phyloP scores from a whole-genome alignment of 2,888 invertebrate genomes.

The Drepanosiphum platanoidis region DNA sequence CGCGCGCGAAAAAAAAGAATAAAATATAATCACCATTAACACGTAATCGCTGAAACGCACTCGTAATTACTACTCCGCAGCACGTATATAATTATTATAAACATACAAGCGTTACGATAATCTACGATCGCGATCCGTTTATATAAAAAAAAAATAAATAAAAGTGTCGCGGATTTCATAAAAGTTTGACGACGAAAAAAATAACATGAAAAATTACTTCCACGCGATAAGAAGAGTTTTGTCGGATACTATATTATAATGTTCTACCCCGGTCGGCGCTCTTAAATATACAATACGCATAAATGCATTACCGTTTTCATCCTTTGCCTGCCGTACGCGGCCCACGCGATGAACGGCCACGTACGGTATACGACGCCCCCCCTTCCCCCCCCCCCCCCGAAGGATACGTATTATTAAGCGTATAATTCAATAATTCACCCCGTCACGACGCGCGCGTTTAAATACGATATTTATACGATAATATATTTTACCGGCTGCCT shows the following conservation, averaged over 20 bases:
- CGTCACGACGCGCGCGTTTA: background rate
- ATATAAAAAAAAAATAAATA: background rate
- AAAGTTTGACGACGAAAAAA: background rate
- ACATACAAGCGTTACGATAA: too few relatives aligned
- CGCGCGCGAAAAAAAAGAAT: too few relatives aligned
- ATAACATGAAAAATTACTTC: constrained; percentile 1
- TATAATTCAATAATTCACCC: too few relatives aligned
- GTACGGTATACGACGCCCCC: too few relatives aligned
- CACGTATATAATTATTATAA: background rate
- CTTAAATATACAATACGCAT: background rate
- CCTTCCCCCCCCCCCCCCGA: background rate
- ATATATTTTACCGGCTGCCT: too few relatives aligned
- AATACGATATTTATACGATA: too few relatives aligned
- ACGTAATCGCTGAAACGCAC: background rate
- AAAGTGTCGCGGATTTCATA: background rate
- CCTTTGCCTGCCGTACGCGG: too few relatives aligned
- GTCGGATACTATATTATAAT: too few relatives aligned
- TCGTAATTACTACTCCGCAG: background rate
- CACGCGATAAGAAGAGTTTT: background rate
- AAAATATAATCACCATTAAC: background rate
- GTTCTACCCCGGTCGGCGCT: background rate
- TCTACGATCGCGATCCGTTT: background rate
- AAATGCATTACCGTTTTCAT: background rate
- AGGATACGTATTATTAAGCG: too few relatives aligned
- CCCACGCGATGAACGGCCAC: too few relatives aligned